Percentiles rank a stretch among this genome's conserved stretches.
Conservation (phyloP, 2,797 vertebrate genomes). For the Notamacropus eugenii region DNA sequence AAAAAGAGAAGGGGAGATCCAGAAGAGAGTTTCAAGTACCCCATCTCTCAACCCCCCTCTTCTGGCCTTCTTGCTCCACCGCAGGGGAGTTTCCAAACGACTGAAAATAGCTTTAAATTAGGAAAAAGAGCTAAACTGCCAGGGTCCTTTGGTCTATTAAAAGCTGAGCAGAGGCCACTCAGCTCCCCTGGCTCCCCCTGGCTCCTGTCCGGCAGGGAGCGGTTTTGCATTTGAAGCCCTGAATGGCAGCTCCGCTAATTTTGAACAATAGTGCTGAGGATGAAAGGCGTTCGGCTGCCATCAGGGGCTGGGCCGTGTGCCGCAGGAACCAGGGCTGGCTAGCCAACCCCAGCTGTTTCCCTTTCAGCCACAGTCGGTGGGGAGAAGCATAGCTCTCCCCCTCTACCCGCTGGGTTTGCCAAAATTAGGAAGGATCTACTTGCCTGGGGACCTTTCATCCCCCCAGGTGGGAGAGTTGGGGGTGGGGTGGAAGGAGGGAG, state of each 20-base stretch:
- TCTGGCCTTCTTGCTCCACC: constrained; percentile 71
- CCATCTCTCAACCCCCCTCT: constrained; percentile 24
- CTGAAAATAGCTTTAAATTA: constrained; percentile 80
- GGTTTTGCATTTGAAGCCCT: constrained; percentile 71
- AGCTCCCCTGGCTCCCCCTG: constrained; percentile 40
- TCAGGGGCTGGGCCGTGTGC: constrained; percentile 21
- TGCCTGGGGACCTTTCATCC: constrained; percentile 55
- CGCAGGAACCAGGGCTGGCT: constrained; percentile 54
- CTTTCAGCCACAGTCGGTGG: constrained; percentile 48
- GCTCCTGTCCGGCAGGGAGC: constrained; percentile 11
- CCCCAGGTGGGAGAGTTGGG: constrained; percentile 27
- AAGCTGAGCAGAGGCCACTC: constrained; percentile 75
- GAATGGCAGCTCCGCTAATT: constrained; percentile 41
- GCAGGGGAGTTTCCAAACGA: constrained; percentile 71
- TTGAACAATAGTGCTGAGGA: background rate
- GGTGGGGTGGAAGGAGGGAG: constrained; percentile 48
- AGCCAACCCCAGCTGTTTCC: constrained; percentile 65
- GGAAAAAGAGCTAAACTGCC: constrained; percentile 77
- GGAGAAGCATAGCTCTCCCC: constrained; percentile 20
- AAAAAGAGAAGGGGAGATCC: background rate
- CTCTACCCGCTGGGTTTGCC: constrained; percentile 64
- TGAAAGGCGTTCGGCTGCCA: background rate
- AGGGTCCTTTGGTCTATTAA: constrained; percentile 78
- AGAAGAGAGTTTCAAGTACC: constrained; percentile 65
- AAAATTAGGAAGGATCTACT: constrained; percentile 69